Evolutionary conservation across 2,888 invertebrate genomes (phyloP), one percentile per base, ranked within the genome.

Genomic region (Dromius quadrimaculatus): DNA sequence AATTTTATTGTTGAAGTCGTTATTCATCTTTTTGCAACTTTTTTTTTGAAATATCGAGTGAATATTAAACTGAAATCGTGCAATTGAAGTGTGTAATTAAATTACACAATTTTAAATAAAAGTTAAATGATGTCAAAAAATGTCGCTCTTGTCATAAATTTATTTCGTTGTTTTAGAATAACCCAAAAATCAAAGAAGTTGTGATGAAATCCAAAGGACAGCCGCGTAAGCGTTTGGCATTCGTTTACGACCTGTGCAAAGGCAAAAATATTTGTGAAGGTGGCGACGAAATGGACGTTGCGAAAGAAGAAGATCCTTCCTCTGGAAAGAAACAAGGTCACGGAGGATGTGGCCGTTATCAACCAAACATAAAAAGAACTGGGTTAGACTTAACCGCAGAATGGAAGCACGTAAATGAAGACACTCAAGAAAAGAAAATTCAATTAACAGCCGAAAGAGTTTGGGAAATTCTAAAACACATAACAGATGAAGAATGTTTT

Each of bases 351-450:
- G 99, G 99, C 76, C 90, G 98, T 75, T 98, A 96, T 79, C 99
- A 99, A 81, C 99, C 99, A 0, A 94, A 92, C 65, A 93, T 98
- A 62, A 87, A 94, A 72, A 85, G 97, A 71, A 88, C 89, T 34
- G 98, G 98, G 0, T 85, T 99, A 45, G 98, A 99, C 77, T 85
- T 99, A 41, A 90, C 92, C 0, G 98, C 98, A 0, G 98, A 99
- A 83, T 99, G 99, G 99, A 99, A 97, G 83, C 93, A 98, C 81
- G 90, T 95, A 0, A 99, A 99, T 83, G 99, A 99, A 84, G 98
- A 99, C 79, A 93, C 96, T 3, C 98, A 98, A 83, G 97, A 99
- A 80, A 93, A 94, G 80, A 98, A 99, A 83, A 96, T 97, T 13
- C 85, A 87, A 0, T 86, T 99, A 4, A 94, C 95, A 3, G 99